Percentiles rank a stretch among this genome's conserved stretches.
These are phyloP conservation scores for Netelia melanura DNA, from an alignment of 2,888 invertebrate genomes.

Conservation along the genomic window DNA sequence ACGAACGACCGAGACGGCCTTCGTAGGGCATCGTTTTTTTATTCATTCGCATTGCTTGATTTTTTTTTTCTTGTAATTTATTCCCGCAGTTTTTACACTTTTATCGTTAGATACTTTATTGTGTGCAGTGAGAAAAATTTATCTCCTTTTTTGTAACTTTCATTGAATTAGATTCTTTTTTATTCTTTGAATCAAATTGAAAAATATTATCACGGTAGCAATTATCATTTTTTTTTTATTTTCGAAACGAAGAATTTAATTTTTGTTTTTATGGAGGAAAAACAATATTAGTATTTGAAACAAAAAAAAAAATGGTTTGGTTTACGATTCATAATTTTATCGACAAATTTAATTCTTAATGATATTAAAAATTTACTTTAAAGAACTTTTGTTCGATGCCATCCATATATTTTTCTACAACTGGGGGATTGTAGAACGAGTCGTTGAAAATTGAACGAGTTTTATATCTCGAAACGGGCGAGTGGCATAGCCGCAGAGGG, in stretches of 20 bases:
- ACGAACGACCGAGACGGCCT: slow-evolving; percentile 26
- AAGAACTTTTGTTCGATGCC: not conserved
- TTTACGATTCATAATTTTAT: no score
- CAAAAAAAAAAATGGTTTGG: no score
- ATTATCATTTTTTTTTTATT: not conserved
- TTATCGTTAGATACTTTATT: not conserved
- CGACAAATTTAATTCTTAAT: no score
- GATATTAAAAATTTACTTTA: no score
- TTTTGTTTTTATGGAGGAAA: no score
- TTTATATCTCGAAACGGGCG: slow-evolving; percentile 32
- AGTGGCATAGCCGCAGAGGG: not conserved
- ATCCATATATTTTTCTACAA: not conserved
- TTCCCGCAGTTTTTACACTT: not conserved
- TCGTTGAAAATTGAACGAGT: slow-evolving; percentile 35
- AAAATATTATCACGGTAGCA: not conserved
- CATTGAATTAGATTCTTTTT: no score
- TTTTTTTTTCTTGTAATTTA: not conserved
- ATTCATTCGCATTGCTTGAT: slow-evolving; percentile 25
- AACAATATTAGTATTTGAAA: no score
- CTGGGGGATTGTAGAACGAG: not conserved
- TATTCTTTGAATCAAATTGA: not conserved
- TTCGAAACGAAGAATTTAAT: not conserved
- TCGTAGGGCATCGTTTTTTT: slow-evolving; percentile 12
- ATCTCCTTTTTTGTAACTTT: not conserved
- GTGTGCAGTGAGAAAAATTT: not conserved